Evolutionary conservation across 2,888 invertebrate genomes (phyloP).

Genomic region (Pharmacophagus antenor): DNA sequence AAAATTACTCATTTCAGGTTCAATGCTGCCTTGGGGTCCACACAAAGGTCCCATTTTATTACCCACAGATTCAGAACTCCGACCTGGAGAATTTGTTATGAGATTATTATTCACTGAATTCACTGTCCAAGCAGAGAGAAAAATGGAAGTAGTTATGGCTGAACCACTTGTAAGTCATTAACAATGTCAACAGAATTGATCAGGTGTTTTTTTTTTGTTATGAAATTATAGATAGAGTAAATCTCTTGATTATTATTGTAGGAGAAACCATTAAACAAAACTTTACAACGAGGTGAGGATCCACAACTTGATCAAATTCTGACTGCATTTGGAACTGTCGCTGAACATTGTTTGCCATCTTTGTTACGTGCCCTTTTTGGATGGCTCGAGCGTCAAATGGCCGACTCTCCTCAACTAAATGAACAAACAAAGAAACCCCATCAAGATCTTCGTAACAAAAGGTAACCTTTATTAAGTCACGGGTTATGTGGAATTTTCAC

Average conservation of each 20-base stretch:
- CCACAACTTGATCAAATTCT: constrained; percentile 95
- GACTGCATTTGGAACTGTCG: constrained; percentile 94
- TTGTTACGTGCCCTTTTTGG: constrained; percentile 94
- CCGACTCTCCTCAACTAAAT: constrained; percentile 81
- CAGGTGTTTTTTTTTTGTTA: no score
- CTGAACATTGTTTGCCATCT: constrained; percentile 98
- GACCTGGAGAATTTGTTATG: constrained; percentile 98
- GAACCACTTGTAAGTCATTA: constrained; percentile 86
- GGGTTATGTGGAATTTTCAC: background rate
- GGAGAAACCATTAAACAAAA: constrained; percentile 97
- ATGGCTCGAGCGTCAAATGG: constrained; percentile 95
- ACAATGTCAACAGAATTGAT: no score
- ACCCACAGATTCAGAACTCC: constrained; percentile 83
- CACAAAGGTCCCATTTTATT: constrained; percentile 85
- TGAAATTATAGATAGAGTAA: background rate
- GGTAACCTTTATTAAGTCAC: constrained; percentile 43
- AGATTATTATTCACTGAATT: constrained; percentile 97
- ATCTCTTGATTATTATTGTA: constrained; percentile 46
- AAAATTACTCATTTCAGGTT: constrained; percentile 66
- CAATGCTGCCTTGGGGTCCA: constrained; percentile 91
- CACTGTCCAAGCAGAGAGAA: constrained; percentile 95
- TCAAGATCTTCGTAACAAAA: constrained; percentile 77
- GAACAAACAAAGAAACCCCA: constrained; percentile 79
- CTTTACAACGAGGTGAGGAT: constrained; percentile 97
- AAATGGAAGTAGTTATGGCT: constrained; percentile 96